phyloP scores from a whole-genome alignment of 2,797 vertebrate species.

The Tragopan temminckii region DNA sequence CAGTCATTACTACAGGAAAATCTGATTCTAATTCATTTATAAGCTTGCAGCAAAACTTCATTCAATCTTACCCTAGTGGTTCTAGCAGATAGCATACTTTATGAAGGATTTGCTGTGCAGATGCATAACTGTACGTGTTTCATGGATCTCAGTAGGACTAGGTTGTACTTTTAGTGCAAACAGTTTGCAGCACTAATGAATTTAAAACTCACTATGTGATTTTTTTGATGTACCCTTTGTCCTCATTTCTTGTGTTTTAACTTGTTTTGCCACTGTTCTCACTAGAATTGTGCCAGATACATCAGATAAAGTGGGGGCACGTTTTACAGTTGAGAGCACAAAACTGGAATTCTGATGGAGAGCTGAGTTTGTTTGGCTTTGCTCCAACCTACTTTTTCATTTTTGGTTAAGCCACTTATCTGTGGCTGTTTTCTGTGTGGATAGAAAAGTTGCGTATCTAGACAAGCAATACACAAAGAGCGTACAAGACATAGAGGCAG shows the following conservation, averaged over 20 bases:
- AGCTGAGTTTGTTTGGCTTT: neutral
- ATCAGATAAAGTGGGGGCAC: neutral
- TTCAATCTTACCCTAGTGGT: rapidly evolving
- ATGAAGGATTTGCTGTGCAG: neutral
- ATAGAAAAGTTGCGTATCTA: neutral
- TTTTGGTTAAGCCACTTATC: neutral
- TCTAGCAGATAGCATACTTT: neutral
- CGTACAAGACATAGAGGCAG: neutral
- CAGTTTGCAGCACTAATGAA: neutral
- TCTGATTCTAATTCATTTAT: neutral
- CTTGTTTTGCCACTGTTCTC: neutral
- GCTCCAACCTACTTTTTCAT: neutral
- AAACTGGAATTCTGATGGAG: neutral
- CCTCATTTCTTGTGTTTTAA: neutral
- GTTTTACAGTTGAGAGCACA: neutral
- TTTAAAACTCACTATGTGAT: neutral
- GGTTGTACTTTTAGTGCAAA: neutral
- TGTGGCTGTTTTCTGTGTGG: neutral
- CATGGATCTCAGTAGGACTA: neutral
- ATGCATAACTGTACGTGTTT: neutral
- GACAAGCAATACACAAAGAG: neutral
- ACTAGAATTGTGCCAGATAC: neutral
- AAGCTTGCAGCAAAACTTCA: neutral
- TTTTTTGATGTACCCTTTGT: neutral
- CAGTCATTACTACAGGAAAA: neutral